These are phyloP conservation scores for Bicyclus anynana DNA, from an alignment of 1,140 invertebrate genomes.

Conservation along the genomic window DNA sequence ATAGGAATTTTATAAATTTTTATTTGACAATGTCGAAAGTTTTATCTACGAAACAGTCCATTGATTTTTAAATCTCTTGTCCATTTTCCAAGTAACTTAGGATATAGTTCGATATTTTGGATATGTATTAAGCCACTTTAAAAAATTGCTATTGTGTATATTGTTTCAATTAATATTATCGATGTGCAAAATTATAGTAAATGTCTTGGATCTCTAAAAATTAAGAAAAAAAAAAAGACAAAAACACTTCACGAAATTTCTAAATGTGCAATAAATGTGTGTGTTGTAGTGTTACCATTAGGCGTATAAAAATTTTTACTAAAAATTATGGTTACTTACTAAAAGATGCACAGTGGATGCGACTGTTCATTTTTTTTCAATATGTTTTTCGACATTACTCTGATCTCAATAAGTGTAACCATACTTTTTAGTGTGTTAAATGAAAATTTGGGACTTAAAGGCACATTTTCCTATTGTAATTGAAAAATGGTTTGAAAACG, in stretches of 20 bases:
- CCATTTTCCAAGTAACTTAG: slow-evolving; percentile 74
- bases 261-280: slow-evolving; percentile 79
- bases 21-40: slow-evolving; percentile 42
- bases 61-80: slow-evolving; percentile 65
- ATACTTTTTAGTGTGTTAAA: slow-evolving; percentile 62
- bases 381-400: slow-evolving; percentile 55
- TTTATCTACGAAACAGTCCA: slow-evolving; percentile 59
- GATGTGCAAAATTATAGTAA: slow-evolving; percentile 77
- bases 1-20: slow-evolving; percentile 58
- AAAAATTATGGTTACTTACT: slow-evolving; percentile 53
- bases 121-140: slow-evolving; percentile 73
- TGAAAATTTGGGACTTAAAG: slow-evolving; percentile 75
- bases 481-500: slow-evolving; percentile 73
- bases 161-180: slow-evolving; percentile 64
- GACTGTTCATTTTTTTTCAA: slow-evolving; percentile 48
- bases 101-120: slow-evolving; percentile 73
- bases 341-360: slow-evolving; percentile 32
- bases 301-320: slow-evolving; percentile 65
- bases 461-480: slow-evolving; percentile 75
- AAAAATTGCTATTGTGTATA: slow-evolving; percentile 75
- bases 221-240: slow-evolving; percentile 69
- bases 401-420: slow-evolving; percentile 67
- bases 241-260: slow-evolving; percentile 76
- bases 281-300: slow-evolving; percentile 77
- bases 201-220: slow-evolving; percentile 77